Percentiles rank a stretch among this genome's conserved stretches.
Conservation (phyloP, 1,140 invertebrate genomes). For the Pissodes strobi region DNA sequence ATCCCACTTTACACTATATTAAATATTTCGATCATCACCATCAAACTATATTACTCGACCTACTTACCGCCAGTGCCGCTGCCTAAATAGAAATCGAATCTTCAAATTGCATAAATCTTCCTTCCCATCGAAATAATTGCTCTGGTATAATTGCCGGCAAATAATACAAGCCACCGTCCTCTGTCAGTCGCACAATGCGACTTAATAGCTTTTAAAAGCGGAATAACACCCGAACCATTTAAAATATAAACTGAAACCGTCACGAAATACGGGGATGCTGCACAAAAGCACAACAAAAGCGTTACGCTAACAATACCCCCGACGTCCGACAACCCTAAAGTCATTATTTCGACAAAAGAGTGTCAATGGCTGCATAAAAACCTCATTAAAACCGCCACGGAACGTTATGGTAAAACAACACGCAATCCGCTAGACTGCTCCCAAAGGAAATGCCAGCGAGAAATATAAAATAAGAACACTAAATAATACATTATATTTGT, state of each 20-base stretch:
- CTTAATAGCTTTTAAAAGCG: conserved; percentile 22
- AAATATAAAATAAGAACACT: conserved; percentile 6
- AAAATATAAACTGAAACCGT: conserved; percentile 15
- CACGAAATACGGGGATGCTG: conserved; percentile 29
- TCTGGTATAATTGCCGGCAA: conserved; percentile 3
- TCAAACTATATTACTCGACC: too few species aligned
- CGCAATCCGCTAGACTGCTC: conserved; percentile 38
- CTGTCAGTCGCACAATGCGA: background rate
- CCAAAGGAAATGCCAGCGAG: conserved; percentile 42
- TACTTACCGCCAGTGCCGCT: too few species aligned
- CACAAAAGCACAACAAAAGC: conserved; percentile 41
- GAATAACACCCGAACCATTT: conserved; percentile 13
- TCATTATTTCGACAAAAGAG: conserved; percentile 57
- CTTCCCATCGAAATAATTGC: background rate
- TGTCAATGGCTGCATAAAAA: conserved; percentile 57
- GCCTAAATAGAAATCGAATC: background rate
- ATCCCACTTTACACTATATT: too few species aligned
- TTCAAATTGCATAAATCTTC: conserved; percentile 2
- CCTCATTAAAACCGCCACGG: conserved; percentile 52
- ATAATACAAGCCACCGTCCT: conserved; percentile 9
- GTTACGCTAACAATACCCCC: conserved; percentile 39
- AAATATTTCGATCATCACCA: too few species aligned
- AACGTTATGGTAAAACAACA: conserved; percentile 52
- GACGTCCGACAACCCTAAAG: conserved; percentile 54
- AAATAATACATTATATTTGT: too few species aligned